A percentile compares a stretch with the other conserved stretches of the same genome.
Conservation (phyloP, 2,797 vertebrate genomes). For the Platalea minor region DNA sequence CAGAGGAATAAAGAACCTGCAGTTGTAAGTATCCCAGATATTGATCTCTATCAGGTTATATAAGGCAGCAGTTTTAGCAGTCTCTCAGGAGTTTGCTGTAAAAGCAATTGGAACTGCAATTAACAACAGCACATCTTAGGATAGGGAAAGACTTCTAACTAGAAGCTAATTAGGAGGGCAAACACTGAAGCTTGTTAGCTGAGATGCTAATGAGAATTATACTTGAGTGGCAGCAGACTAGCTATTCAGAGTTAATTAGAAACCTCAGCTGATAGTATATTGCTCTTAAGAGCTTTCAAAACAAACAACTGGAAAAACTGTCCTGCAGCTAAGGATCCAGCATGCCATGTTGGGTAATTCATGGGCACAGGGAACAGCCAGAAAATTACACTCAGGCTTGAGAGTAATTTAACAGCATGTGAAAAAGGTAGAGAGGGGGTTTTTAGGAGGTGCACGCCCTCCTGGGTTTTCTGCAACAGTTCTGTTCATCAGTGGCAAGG, state of each 20-base stretch:
- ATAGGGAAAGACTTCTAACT: slow-evolving; percentile 50
- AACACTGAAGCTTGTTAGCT: slow-evolving; percentile 68
- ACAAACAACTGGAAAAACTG: slow-evolving; percentile 63
- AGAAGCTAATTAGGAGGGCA: slow-evolving; percentile 70
- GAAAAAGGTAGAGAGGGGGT: not conserved
- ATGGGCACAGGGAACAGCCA: not conserved
- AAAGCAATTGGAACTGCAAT: slow-evolving; percentile 61
- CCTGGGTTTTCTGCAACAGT: not conserved
- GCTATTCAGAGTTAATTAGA: slow-evolving; percentile 70
- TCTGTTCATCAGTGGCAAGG: not conserved
- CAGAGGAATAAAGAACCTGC: not conserved
- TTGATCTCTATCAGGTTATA: not conserved
- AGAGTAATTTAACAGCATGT: not conserved
- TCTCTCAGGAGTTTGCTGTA: slow-evolving; percentile 39
- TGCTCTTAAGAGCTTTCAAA: slow-evolving; percentile 68
- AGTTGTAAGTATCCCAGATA: not conserved
- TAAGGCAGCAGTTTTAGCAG: slow-evolving; percentile 11
- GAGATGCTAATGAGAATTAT: slow-evolving; percentile 70
- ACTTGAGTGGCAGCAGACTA: slow-evolving; percentile 69
- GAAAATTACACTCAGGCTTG: not conserved
- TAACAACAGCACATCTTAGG: slow-evolving; percentile 50
- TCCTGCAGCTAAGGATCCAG: slow-evolving; percentile 59
- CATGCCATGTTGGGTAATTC: not conserved
- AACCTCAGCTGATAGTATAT: slow-evolving; percentile 61
- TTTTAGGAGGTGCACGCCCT: not conserved